Conservation (phyloP, 1,140 invertebrate species). For the Doryteuthis pealeii region DNA sequence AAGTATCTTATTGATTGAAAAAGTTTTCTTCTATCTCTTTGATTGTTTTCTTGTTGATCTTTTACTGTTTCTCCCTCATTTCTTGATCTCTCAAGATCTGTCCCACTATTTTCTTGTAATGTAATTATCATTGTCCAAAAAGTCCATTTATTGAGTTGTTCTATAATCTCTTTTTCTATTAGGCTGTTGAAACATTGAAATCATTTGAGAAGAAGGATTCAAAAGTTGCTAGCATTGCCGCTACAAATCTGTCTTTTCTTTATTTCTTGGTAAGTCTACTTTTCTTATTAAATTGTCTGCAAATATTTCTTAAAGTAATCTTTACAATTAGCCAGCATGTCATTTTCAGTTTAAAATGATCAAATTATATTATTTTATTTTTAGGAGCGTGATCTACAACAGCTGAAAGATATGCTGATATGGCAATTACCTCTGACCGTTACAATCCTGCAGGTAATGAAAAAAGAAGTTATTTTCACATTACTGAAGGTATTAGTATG, state of each 20-base stretch:
- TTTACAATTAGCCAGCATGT: too few species aligned
- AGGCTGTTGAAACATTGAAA: slow-evolving; percentile 81
- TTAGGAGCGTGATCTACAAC: slow-evolving; percentile 80
- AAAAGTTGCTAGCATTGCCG: slow-evolving; percentile 79
- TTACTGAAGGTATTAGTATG: too few species aligned
- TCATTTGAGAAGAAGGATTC: slow-evolving; percentile 84
- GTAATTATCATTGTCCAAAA: neutral
- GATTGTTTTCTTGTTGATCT: neutral
- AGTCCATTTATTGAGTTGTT: neutral
- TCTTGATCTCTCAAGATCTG: too few species aligned
- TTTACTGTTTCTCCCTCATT: too few species aligned
- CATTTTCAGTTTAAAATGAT: too few species aligned
- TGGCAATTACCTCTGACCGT: slow-evolving; percentile 75
- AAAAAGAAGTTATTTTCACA: too few species aligned
- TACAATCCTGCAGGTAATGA: slow-evolving; percentile 74
- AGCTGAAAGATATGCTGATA: slow-evolving; percentile 76
- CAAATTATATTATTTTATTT: slow-evolving; percentile 23
- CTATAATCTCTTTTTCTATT: slow-evolving; percentile 24
- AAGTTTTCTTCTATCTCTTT: neutral
- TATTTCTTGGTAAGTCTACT: slow-evolving; percentile 74
- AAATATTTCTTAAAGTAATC: too few species aligned
- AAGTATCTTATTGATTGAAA: too few species aligned
- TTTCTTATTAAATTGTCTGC: too few species aligned
- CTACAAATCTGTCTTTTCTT: slow-evolving; percentile 89
- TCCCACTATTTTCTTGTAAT: too few species aligned